Percentiles rank a stretch among this genome's conserved stretches.
These are phyloP conservation scores for Thereva nobilitata DNA, from an alignment of 2,888 invertebrate genomes.

Conservation along the genomic window DNA sequence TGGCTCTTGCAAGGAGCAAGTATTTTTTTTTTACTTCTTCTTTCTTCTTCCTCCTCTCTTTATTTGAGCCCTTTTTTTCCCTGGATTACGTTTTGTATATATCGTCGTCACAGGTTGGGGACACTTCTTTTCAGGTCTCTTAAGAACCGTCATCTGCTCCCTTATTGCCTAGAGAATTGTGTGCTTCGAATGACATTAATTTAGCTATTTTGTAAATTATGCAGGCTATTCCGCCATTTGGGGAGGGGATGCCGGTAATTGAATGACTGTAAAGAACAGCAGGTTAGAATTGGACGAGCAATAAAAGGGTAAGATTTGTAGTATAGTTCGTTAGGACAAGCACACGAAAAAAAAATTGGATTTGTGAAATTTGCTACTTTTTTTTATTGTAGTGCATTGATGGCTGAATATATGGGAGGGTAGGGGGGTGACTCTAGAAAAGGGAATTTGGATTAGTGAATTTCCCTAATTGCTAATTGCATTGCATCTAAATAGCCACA, in stretches of 20 bases:
- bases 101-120: slow-evolving; percentile 16
- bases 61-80: slow-evolving; percentile 26
- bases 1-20: slow-evolving; percentile 1
- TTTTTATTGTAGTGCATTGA: no score
- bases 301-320: no score
- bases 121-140: slow-evolving; percentile 28
- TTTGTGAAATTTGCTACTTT: no score
- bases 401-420: no score
- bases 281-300: no score
- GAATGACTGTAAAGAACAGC: slow-evolving; percentile 16
- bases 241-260: slow-evolving; percentile 23
- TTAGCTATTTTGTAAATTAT: slow-evolving; percentile 36
- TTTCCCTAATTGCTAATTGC: no score
- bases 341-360: no score
- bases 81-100: slow-evolving; percentile 16
- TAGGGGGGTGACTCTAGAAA: no score
- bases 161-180: slow-evolving; percentile 31
- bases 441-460: no score
- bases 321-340: no score
- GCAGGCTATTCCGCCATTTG: slow-evolving; percentile 25
- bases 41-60: no score
- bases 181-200: slow-evolving; percentile 32
- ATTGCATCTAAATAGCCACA: no score
- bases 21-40: slow-evolving; percentile 23
- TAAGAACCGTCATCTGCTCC: slow-evolving; percentile 24